A percentile compares a stretch with the other conserved stretches of the same genome.
These are phyloP conservation scores for Apogon hyalosoma DNA, from an alignment of 2,797 vertebrate genomes.

Conservation along the genomic window DNA sequence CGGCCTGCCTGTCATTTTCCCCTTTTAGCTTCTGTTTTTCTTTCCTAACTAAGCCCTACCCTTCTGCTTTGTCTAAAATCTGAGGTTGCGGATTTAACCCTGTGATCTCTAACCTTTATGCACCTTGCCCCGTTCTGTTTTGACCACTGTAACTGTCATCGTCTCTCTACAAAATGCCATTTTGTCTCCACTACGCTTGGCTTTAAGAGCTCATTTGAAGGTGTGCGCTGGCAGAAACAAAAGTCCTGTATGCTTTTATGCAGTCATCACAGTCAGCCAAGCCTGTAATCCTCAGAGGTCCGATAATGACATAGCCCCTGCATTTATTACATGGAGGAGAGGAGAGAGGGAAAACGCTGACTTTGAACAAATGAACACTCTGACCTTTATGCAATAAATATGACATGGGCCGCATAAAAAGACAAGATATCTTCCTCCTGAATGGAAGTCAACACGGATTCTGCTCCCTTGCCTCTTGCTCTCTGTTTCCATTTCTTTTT, in stretches of 20 bases:
- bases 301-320: slow-evolving; percentile 89
- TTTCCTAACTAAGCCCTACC: neutral
- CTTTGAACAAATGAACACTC: slow-evolving; percentile 91
- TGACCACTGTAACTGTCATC: slow-evolving; percentile 1
- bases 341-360: slow-evolving; percentile 87
- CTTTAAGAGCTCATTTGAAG: slow-evolving; percentile 81
- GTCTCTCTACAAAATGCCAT: slow-evolving; percentile 64
- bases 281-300: slow-evolving; percentile 88
- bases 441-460: slow-evolving; percentile 91
- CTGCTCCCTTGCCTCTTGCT: slow-evolving; percentile 79
- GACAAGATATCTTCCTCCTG: slow-evolving; percentile 92
- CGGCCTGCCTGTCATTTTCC: slow-evolving; percentile 38
- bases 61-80: slow-evolving; percentile 25
- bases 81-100: slow-evolving; percentile 25
- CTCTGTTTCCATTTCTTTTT: slow-evolving; percentile 36
- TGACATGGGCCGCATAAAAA: slow-evolving; percentile 92
- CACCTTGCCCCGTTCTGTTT: slow-evolving; percentile 7
- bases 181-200: slow-evolving; percentile 61
- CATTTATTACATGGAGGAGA: slow-evolving; percentile 88
- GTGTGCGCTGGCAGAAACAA: slow-evolving; percentile 81
- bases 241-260: slow-evolving; percentile 87
- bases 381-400: slow-evolving; percentile 94
- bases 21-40: slow-evolving; percentile 29
- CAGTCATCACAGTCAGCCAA: slow-evolving; percentile 88
- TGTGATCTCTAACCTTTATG: slow-evolving; percentile 45